phyloP scores from a whole-genome alignment of 2,113 vertebrate species.

The Lepidothrix coronata region DNA sequence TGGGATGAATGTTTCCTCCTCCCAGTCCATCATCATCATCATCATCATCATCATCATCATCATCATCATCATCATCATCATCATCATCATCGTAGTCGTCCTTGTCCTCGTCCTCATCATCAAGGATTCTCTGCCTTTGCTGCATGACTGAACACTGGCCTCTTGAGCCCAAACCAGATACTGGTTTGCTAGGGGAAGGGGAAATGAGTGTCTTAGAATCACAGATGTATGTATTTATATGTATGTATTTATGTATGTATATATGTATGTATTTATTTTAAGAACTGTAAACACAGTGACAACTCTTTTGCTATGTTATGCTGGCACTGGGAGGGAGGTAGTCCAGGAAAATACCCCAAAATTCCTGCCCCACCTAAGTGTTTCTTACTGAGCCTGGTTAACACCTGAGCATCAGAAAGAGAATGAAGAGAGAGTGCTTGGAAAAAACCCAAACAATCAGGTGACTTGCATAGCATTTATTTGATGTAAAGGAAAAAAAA shows the following conservation, averaged over 20 bases:
- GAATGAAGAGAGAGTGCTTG: background rate
- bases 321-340: background rate
- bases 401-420: background rate
- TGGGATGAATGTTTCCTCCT: background rate
- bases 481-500: background rate
- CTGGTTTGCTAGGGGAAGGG: background rate
- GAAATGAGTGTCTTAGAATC: background rate
- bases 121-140: rapidly evolving
- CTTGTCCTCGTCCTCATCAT: too few relatives aligned
- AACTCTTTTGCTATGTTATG: background rate
- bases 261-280: background rate
- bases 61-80: too few relatives aligned
- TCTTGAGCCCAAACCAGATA: background rate
- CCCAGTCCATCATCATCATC: background rate
- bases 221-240: too few relatives aligned
- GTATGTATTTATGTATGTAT: too few relatives aligned
- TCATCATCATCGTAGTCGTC: too few relatives aligned
- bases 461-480: background rate
- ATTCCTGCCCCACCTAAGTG: background rate
- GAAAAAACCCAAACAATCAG: background rate
- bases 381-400: background rate
- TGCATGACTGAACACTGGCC: background rate
- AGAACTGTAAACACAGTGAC: background rate
- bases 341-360: background rate
- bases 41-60: too few relatives aligned